phyloP scores from a whole-genome alignment of 37 sponge, comb jelly and placozoan genomes.

The Amphimedon queenslandica region DNA sequence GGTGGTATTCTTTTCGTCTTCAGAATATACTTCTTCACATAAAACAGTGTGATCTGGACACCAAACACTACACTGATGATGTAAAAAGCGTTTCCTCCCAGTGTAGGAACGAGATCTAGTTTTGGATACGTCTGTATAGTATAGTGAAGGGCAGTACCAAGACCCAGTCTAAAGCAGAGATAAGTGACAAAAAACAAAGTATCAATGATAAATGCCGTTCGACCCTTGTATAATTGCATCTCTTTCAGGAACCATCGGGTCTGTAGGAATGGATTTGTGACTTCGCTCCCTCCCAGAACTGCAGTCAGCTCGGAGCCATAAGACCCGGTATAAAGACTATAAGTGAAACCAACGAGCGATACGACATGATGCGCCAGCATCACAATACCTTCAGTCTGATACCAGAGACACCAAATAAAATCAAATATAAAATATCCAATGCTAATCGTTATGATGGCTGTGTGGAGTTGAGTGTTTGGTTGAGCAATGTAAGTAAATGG shows the following conservation, averaged over 20 bases:
- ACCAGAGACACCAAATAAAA: conserved; percentile 79
- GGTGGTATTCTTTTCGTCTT: neutral
- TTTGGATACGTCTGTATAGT: conserved; percentile 36
- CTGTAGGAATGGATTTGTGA: conserved; percentile 83
- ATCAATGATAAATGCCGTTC: conserved; percentile 27
- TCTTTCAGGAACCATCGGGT: conserved; percentile 66
- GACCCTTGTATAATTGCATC: conserved; percentile 31
- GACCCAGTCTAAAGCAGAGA: conserved; percentile 26
- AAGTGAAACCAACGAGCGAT: conserved; percentile 54
- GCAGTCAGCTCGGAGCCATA: conserved; percentile 69
- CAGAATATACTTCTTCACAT: conserved; percentile 16
- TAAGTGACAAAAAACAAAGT: conserved; percentile 36
- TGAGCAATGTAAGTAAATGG: conserved; percentile 64
- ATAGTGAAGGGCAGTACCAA: conserved; percentile 42
- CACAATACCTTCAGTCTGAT: conserved; percentile 59
- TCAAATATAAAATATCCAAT: conserved; percentile 92
- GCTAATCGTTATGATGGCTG: conserved; percentile 56
- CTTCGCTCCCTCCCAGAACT: conserved; percentile 75
- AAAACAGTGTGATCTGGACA: conserved; percentile 26
- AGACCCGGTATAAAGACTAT: conserved; percentile 31
- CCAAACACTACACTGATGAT: conserved; percentile 71
- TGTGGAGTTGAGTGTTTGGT: conserved; percentile 59
- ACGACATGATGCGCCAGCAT: conserved; percentile 90
- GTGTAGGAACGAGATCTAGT: conserved; percentile 23
- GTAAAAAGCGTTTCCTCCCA: conserved; percentile 58